Evolutionary conservation across 2,888 invertebrate genomes (phyloP), one percentile per base, ranked within the genome.

Genomic region (Sinelater perroti): DNA sequence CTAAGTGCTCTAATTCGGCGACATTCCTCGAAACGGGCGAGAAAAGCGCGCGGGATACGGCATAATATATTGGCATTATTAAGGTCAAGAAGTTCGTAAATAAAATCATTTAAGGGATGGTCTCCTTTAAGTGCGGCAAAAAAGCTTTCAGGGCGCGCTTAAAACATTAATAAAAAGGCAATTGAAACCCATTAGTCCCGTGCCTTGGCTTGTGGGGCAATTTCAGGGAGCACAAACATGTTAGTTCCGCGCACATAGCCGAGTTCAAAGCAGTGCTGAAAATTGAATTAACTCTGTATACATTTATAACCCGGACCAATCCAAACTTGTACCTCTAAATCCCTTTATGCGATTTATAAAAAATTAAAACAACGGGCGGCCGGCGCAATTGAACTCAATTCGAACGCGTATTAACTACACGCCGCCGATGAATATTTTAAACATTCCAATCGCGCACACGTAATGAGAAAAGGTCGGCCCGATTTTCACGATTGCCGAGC

Each of bases 161-260:
- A 63, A 68, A 67, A 69, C 68, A 67, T 67, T 67, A 68, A 56
- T 56, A 56, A 71, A 70, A 70, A 69, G 65, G 63, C 65, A 64
- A 68, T 68, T 64, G 67, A 65, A 71, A 69, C 66, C 68, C 70
- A 67, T 70, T 68, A 69, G 68, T 67, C 63, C 60, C 62, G 65
- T 64, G 63, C 66, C 63, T 67, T 64, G 65, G 63, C 63, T 66
- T 63, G 65, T 61, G 66, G 62, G 65, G 62, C 67, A 67, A 70
- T 70, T 60, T 56, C 36, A 51, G 53, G 65, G 61, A 62, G 62
- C 66, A 70, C 67, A 67, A 67, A 67, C 67, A 70, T 64, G 68
- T 71, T 71, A 70, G 67, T 68, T 67, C 69, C 69, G 68, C 67
- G 68, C 65, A 68, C 67, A 66, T 67, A 67, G 63, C 63, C 66